Base-by-base conservation (phyloP, 2,113 vertebrate species). In the Catagonus wagneri region DNA sequence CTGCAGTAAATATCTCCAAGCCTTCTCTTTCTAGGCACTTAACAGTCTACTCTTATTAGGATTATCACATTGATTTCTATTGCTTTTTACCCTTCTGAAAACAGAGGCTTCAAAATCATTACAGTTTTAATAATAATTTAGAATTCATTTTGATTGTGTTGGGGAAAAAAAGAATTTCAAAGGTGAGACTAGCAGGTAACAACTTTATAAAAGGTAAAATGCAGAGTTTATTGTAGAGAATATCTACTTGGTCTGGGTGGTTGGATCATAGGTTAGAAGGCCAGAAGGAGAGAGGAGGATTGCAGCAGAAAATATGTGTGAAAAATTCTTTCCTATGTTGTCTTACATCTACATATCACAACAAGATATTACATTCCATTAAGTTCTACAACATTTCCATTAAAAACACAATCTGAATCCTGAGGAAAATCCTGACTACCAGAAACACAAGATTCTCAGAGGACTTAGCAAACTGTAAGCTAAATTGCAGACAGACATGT, bases 371-470 rank as follows among this genome's bases (percentile, higher is more conserved):
- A 85, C 96, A 98, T 98, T 98, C 96, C 94, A 98, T 96, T 98
- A 94, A 96, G 78, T 95, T 94, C 95, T 97, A 96, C 78, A 96
- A 94, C 74, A 97, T 98, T 96, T 90, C n/a, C 85, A 95, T 95
- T 81, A 78, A 91, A 96, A 96, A 89, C 91, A 95, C 58, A 95
- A 84, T 97, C 94, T 96, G 95, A 92, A 95, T 97, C 97, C 97
- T 97, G 71, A 97, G 94, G 74, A 94, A 97, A 98, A 91, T 96
- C 95, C 83, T 93, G 91, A 95, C 98, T 96, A 90, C 74, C 80
- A 98, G 94, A 98, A 98, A 98, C 34, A 34, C 89, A 97, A 98
- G 96, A 95, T 97, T 95, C 95, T 88, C 93, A 2, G 2, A 97
- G 80, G 83, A 89, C 34, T 97, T 93, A 90, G 92, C 19, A 93